Base-by-base conservation (phyloP, 2,113 vertebrate genomes). In the Ctenomys sociabilis region DNA sequence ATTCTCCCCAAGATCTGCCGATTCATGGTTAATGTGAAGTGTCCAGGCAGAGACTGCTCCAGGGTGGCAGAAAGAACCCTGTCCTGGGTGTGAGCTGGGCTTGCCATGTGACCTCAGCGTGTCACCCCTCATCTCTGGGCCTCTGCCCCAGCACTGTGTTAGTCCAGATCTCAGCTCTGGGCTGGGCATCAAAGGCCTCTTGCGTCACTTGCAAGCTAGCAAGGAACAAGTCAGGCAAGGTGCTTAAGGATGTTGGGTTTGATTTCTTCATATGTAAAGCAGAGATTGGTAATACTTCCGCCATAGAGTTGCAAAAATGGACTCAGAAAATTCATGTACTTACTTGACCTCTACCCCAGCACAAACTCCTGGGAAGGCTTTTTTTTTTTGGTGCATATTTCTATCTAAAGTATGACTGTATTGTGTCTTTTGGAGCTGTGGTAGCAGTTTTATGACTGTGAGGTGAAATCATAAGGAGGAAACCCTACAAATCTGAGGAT, bases 231-330 rank as follows among this genome's bases (percentile, higher is more conserved):
- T 77, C 66, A 52, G 72, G 54, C 83, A n/a, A 75, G 87, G 52
- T 88, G n/a, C 49, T 85, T 75, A 68, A 66, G 30, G 66, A 35
- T 19, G 28, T 68, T 59, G 22, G 45, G 35, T 84, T 40, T 43
- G 54, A 0, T 91, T 81, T 75, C 94, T 73, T 95, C 95, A 40
- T 3, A 90, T 80, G 88, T 87, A 66, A 81, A 80, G 43, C n/a
- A 75, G 57, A 82, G 85, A 64, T 35, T 30, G 82, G n/a, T 68
- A 70, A 59, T 24, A 45, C n/a, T 70, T 54, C 24, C 85, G 86
- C 95, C 92, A 61, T 5, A 35, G 28, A 49, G 28, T 85, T 88
- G 90, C 30, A 28, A 75, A 90, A 80, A 64, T 1, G 49, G 49
- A 52, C 63, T 28, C 35, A 73, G 37, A 49, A 73, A 80, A 90